Evolutionary conservation across 2,888 invertebrate species (phyloP), one percentile per base, ranked within the genome.

Genomic region (Amphipyra berbera): DNA sequence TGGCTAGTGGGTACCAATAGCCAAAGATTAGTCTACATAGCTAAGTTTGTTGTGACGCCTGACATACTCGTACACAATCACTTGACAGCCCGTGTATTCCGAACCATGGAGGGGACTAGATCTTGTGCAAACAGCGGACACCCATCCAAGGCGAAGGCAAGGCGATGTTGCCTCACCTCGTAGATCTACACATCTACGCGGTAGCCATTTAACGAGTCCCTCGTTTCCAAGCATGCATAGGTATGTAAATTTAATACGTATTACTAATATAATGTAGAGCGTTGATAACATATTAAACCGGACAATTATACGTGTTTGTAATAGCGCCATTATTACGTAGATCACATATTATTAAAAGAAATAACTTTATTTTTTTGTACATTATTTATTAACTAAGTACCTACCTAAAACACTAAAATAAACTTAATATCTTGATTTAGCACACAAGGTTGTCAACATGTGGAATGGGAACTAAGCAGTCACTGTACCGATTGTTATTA

Each of bases 91-190:
- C 50, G 47, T 55, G 33, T 54, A 30, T 41, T 35, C 37, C 21
- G 49, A 54, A 27, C 27, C 27, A 8, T 27, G 52, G 48, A 45
- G 67, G 68, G 73, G 50, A 42, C 42, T 54, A 41, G n/a, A 38
- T 44, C 35, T 69, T 69, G 73, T 55, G 69, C 59, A 69, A 69
- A 48, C 60, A 41, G 40, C 48, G 60, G 52, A 55, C 41, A 59
- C 54, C 73, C 73, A 73, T 69, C 68, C 69, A 69, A 69, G 69
- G 69, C 67, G 73, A 69, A 69, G 73, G 73, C 68, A 73, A 69
- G 68, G 69, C 68, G 44, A 21, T 69, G 73, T 69, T 69, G 73
- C 68, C 66, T 68, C 53, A 68, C 66, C 53, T 48, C 30, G 40
- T 67, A 73, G 55, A 14, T 68, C 68, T 21, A 21, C 21, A 21